Conservation (phyloP, 1,140 invertebrate species). For the Diuraphis noxia region DNA sequence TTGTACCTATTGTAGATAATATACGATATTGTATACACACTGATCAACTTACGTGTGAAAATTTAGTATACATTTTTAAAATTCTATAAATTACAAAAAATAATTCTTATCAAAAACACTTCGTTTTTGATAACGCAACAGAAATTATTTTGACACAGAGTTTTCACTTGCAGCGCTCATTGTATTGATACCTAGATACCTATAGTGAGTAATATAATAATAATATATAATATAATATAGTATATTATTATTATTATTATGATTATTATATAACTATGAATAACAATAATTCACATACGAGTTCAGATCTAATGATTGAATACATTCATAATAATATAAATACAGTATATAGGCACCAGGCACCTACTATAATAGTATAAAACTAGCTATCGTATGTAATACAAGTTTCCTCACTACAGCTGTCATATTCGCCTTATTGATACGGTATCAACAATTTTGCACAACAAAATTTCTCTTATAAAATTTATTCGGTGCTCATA, state of each 20-base stretch:
- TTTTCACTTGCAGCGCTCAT: background rate
- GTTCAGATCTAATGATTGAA: background rate
- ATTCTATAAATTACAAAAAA: background rate
- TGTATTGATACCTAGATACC: background rate
- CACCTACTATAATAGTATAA: background rate
- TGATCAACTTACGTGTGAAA: background rate
- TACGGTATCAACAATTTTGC: slow-evolving; percentile 16
- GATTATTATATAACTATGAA: background rate
- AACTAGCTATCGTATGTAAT: background rate
- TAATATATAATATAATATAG: background rate
- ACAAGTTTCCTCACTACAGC: background rate
- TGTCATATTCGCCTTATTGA: background rate
- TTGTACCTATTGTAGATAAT: background rate
- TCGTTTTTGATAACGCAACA: background rate
- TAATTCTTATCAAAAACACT: background rate
- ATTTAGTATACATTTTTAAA: background rate
- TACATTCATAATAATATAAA: background rate
- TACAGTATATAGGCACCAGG: too few relatives aligned
- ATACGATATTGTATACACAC: background rate
- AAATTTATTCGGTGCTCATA: background rate
- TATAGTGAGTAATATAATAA: background rate
- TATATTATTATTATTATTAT: background rate
- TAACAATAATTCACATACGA: background rate
- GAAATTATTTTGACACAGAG: background rate
- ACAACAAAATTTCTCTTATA: background rate